Percentiles rank a stretch among this genome's conserved stretches.
phyloP scores from a whole-genome alignment of 2,797 vertebrate species.

The Lindbergichthys nudifrons region DNA sequence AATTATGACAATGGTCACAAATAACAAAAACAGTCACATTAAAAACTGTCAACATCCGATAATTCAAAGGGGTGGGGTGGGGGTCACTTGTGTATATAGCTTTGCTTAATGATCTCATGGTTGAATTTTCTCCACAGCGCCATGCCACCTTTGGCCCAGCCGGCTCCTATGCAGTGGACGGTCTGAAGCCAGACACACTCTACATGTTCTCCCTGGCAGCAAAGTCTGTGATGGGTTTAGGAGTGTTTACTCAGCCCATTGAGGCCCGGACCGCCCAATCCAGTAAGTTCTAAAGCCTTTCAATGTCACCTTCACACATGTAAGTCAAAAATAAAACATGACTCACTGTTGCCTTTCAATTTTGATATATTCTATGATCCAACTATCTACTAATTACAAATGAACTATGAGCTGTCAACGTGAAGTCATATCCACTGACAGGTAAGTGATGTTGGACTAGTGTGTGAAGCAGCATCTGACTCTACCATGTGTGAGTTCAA shows the following conservation, averaged over 20 bases:
- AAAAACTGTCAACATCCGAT: too few species aligned
- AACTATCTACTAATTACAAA: neutral
- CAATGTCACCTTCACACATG: neutral
- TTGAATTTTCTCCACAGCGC: conserved; percentile 81
- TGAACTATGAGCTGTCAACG: neutral
- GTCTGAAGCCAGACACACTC: conserved; percentile 92
- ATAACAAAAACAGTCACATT: too few species aligned
- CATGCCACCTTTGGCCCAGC: conserved; percentile 89
- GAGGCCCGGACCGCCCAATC: conserved; percentile 93
- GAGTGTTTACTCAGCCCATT: conserved; percentile 89
- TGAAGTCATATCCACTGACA: neutral
- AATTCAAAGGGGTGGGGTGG: neutral
- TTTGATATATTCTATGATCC: neutral
- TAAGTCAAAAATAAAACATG: neutral
- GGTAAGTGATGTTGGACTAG: neutral
- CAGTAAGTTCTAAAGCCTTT: conserved; percentile 86
- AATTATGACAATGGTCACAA: too few species aligned
- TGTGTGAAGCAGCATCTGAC: neutral
- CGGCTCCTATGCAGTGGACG: conserved; percentile 90
- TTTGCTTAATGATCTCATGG: neutral
- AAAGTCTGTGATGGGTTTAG: conserved; percentile 91
- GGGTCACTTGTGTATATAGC: neutral
- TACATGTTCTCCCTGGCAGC: conserved; percentile 94
- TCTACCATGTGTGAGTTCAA: neutral
- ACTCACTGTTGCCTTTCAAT: neutral